Base-by-base conservation (phyloP, 35 echinoderm and acorn worm genomes). In the Apostichopus parvimensis region DNA sequence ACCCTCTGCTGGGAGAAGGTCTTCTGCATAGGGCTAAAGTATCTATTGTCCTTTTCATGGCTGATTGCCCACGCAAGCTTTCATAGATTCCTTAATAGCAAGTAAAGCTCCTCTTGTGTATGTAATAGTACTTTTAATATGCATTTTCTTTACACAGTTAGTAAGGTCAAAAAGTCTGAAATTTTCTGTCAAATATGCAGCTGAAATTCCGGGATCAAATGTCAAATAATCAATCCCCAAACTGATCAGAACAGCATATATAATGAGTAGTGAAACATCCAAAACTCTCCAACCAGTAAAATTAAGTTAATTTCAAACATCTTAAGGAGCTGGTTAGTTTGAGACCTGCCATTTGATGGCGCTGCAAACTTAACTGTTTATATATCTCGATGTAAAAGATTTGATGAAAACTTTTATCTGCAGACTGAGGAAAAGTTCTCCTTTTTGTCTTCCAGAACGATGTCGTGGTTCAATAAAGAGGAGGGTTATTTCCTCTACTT, bases 31-130 rank as follows among this genome's bases (percentile, higher is more conserved):
- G 13, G 34, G 20, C 10, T 26, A 87, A 26, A 87, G 64, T 26
- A 26, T 17, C 85, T 87, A 87, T 64, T 87, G 57, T 87, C 85
- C 85, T 87, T 87, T 87, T 12, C 85, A 68, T 87, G 85, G 85
- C 59, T 71, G 18, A 87, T 3, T 87, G 85, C 59, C 28, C 34
- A 45, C 3, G 23, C 64, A 87, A 71, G 18, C 61, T 87, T 45
- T 87, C 13, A 56, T 53, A 87, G 61, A 87, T 17, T 87, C 85
- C 45, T 70, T 17, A 66, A 87, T 17, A 25, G 57, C 85, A 25
- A 7, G 23, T 12, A 87, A 20, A 87, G 64, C 57, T 25, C 66
- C 57, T 26, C 57, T 87, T 87, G 85, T 87, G 85, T 87, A 53
- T 26, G 20, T 17, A 22, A 87, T 87, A 52, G 18, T 17, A 66